Conservation (phyloP, 2,797 vertebrate genomes). For the Chloroceryle inda region DNA sequence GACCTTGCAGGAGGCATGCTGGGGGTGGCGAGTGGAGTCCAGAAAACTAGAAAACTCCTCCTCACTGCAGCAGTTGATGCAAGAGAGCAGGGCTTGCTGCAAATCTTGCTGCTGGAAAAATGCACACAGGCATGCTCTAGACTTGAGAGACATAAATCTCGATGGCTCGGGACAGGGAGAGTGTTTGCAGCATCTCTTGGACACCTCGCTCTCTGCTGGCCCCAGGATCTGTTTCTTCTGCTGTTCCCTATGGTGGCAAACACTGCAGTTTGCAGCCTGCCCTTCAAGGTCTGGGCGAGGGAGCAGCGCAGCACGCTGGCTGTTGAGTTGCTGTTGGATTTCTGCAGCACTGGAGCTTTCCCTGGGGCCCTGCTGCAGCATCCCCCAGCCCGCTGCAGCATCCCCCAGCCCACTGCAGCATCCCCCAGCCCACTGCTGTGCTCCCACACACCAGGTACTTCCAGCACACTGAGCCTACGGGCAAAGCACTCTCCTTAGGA, state of each 20-base stretch:
- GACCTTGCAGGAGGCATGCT: not conserved
- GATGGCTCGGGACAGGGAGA: fast-evolving
- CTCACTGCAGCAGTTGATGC: not conserved
- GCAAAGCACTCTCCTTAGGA: not conserved
- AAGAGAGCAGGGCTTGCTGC: not conserved
- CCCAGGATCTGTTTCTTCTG: not conserved
- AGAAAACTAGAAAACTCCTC: not conserved
- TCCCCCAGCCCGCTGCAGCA: not conserved
- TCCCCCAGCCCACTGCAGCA: too few species aligned
- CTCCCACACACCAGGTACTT: fast-evolving
- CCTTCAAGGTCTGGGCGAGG: not conserved
- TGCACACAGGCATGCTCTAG: fast-evolving
- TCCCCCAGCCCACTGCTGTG: not conserved
- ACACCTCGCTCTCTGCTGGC: not conserved
- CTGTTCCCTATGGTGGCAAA: not conserved
- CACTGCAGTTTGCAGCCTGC: not conserved
- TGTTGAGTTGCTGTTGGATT: not conserved
- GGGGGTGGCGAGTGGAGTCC: not conserved
- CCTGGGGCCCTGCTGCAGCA: not conserved
- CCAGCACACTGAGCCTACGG: not conserved
- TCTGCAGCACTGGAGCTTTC: fast-evolving
- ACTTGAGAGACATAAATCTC: not conserved
- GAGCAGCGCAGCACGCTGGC: fast-evolving
- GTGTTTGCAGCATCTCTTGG: too few species aligned
- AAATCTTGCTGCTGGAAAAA: not conserved